phyloP scores from a whole-genome alignment of 1,140 invertebrate species.

The Pectinophora gossypiella region DNA sequence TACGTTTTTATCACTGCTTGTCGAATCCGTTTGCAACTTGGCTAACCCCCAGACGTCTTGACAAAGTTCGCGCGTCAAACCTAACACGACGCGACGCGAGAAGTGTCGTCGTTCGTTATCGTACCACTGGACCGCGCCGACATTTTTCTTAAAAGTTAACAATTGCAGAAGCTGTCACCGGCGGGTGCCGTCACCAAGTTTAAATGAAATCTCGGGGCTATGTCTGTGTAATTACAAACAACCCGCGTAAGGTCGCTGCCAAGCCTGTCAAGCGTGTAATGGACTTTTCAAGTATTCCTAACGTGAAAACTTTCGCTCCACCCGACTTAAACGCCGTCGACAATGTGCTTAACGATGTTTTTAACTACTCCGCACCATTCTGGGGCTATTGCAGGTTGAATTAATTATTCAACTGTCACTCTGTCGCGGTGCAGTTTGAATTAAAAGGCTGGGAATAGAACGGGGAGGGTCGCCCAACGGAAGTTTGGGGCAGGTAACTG shows the following conservation, averaged over 20 bases:
- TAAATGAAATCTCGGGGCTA: conserved; percentile 66
- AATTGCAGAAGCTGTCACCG: conserved; percentile 45
- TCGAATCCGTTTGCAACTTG: too few species aligned
- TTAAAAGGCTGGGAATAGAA: background rate
- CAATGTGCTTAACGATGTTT: conserved; percentile 70
- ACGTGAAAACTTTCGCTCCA: conserved; percentile 67
- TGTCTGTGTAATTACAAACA: conserved; percentile 69
- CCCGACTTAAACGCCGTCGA: conserved; percentile 56
- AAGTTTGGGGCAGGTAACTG: too few species aligned
- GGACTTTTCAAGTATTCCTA: conserved; percentile 72
- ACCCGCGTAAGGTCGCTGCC: conserved; percentile 41
- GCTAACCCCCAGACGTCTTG: too few species aligned
- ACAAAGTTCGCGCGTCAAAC: too few species aligned
- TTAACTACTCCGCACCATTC: conserved; percentile 62
- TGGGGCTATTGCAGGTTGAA: conserved; percentile 48
- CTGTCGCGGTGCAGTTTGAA: conserved; percentile 3
- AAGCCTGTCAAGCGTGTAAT: conserved; percentile 64
- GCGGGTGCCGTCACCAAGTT: conserved; percentile 57
- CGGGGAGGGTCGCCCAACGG: too few species aligned
- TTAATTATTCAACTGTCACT: conserved; percentile 47
- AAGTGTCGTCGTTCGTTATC: too few species aligned
- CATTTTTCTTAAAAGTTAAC: conserved; percentile 32
- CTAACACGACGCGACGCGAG: too few species aligned
- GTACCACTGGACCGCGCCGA: background rate
- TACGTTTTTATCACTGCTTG: too few species aligned